phyloP scores from a whole-genome alignment of 2,888 invertebrate species.

The Drosophila nr. medialis region DNA sequence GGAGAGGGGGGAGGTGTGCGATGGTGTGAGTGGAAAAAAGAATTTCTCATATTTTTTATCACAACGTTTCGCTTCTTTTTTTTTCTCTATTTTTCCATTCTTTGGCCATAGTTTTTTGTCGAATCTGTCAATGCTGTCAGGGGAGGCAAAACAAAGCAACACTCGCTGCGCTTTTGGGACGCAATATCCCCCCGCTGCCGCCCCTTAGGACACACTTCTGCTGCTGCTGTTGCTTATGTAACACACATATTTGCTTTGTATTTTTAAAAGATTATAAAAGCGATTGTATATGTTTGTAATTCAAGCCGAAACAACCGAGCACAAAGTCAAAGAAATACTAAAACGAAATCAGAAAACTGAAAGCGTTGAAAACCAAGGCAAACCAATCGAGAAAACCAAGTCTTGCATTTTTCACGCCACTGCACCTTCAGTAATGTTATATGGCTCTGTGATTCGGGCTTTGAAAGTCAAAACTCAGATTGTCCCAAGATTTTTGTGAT shows the following conservation, averaged over 20 bases:
- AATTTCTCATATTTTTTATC: constrained; percentile 58
- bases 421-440: constrained; percentile 64
- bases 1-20: neutral
- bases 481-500: constrained; percentile 8
- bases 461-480: constrained; percentile 6
- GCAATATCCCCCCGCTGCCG: neutral
- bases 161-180: constrained; percentile 73
- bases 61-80: constrained; percentile 28
- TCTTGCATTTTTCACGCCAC: constrained; percentile 32
- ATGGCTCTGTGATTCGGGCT: constrained; percentile 26
- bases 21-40: constrained; percentile 5
- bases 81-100: constrained; percentile 1
- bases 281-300: constrained; percentile 39
- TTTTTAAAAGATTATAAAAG: constrained; percentile 78
- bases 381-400: constrained; percentile 46
- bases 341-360: constrained; percentile 12
- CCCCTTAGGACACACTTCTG: too few species aligned
- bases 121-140: constrained; percentile 77
- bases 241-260: constrained; percentile 73
- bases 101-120: constrained; percentile 75
- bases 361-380: constrained; percentile 29
- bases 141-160: constrained; percentile 67
- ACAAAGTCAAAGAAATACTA: constrained; percentile 26
- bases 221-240: constrained; percentile 33
- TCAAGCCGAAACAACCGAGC: constrained; percentile 47